These are phyloP conservation scores for Drosophila eugracilis DNA, from an alignment of 1,140 invertebrate species.

Conservation along the genomic window DNA sequence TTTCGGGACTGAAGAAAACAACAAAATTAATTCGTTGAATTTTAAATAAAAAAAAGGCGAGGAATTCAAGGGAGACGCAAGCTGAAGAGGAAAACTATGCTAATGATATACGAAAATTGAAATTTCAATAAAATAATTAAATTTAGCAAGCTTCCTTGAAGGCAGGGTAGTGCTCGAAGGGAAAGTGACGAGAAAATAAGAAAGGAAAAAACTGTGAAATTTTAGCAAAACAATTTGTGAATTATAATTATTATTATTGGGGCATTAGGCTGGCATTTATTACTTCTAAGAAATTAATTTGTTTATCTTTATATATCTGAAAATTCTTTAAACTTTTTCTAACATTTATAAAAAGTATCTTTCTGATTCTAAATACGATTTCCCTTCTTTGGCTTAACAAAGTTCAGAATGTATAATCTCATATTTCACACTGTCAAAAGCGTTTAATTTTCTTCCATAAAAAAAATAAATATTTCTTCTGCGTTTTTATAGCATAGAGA, in stretches of 20 bases:
- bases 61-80: background rate
- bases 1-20: constrained; percentile 36
- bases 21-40: constrained; percentile 79
- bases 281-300: too few species aligned
- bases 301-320: background rate
- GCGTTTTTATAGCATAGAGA: background rate
- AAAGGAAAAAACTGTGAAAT: constrained; percentile 18
- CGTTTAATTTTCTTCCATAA: constrained; percentile 16
- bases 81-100: constrained; percentile 62
- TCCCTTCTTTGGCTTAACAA: background rate
- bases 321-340: background rate
- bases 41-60: constrained; percentile 29
- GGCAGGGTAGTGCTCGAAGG: too few species aligned
- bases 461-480: constrained; percentile 26
- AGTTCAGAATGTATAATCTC: constrained; percentile 5
- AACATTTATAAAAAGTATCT: background rate
- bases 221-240: constrained; percentile 25
- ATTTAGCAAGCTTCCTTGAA: constrained; percentile 16
- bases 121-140: constrained; percentile 77
- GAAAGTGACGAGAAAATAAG: constrained; percentile 2
- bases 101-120: constrained; percentile 75
- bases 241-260: constrained; percentile 16
- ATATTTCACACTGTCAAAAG: constrained; percentile 5
- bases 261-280: background rate
- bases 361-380: background rate